These are phyloP conservation scores for Polypterus senegalus DNA, from an alignment of 2,113 vertebrate genomes.

Conservation along the genomic window DNA sequence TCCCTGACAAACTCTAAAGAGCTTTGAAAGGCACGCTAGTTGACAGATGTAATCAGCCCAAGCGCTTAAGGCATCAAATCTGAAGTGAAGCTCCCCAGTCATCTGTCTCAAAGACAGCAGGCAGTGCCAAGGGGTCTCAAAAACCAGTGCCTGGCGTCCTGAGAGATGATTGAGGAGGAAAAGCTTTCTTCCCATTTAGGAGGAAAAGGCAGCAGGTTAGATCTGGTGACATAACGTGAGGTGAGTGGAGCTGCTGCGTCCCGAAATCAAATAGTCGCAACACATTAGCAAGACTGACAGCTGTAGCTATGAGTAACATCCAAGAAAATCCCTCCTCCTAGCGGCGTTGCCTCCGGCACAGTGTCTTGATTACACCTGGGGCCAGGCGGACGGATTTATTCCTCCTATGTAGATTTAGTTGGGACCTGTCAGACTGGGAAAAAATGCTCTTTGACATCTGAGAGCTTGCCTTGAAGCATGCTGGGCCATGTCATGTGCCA, in stretches of 20 bases:
- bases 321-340: slow-evolving; percentile 10
- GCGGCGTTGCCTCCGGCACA: too few species aligned
- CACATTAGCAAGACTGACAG: slow-evolving; percentile 2
- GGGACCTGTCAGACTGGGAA: too few species aligned
- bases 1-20: not conserved
- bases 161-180: not conserved
- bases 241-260: not conserved
- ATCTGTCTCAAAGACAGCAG: slow-evolving; percentile 4
- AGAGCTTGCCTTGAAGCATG: too few species aligned
- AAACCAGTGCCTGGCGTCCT: not conserved
- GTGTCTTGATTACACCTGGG: too few species aligned
- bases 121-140: not conserved
- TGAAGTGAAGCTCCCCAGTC: slow-evolving; percentile 1
- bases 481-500: too few species aligned
- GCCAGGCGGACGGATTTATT: too few species aligned
- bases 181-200: not conserved
- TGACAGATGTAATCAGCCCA: not conserved
- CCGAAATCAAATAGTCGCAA: not conserved
- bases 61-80: not conserved
- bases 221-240: not conserved
- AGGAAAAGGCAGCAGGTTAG: not conserved
- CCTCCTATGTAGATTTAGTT: too few species aligned
- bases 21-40: not conserved
- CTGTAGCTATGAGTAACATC: not conserved
- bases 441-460: too few species aligned